Percentiles rank a stretch among this genome's conserved stretches.
Conservation (phyloP, 2,113 vertebrate genomes). For the Gadus chalcogrammus region DNA sequence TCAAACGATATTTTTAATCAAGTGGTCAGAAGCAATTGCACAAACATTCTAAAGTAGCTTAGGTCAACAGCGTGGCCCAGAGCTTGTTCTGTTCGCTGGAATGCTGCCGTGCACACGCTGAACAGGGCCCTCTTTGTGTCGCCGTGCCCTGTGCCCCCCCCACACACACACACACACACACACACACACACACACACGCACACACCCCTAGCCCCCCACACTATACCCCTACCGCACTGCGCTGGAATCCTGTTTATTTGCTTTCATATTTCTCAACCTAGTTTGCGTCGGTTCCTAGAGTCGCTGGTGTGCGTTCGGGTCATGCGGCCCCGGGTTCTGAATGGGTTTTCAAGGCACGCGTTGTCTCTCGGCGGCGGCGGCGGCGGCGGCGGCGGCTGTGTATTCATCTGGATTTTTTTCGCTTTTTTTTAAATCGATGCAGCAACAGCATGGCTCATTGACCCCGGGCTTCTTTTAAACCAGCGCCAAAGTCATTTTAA, state of each 20-base stretch:
- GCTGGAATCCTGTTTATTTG: conserved; percentile 80
- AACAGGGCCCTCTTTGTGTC: conserved; percentile 74
- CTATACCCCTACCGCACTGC: conserved; percentile 61
- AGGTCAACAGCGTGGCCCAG: conserved; percentile 73
- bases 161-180: conserved; percentile 43
- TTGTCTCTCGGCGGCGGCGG: conserved; percentile 2
- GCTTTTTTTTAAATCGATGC: conserved; percentile 21
- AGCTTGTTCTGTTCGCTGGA: conserved; percentile 73
- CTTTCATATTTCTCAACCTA: conserved; percentile 71
- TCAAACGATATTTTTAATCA: conserved; percentile 82
- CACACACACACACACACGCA: too few relatives aligned
- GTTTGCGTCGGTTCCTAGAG: conserved; percentile 46
- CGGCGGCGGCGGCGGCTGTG: conserved; percentile 21
- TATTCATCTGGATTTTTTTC: conserved; percentile 50
- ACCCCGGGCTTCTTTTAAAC: conserved; percentile 50
- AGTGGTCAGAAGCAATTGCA: conserved; percentile 78
- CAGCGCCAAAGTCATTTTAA: conserved; percentile 43
- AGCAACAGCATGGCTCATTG: conserved; percentile 62
- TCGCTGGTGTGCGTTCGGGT: conserved; percentile 22
- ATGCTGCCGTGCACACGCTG: conserved; percentile 57
- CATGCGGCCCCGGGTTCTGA: conserved; percentile 8
- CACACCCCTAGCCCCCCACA: conserved; percentile 52
- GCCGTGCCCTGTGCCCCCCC: conserved; percentile 59
- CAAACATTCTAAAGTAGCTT: conserved; percentile 84
- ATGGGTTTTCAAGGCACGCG: conserved; percentile 12